Base-by-base conservation (phyloP, 1,140 invertebrate genomes). In the Solen grandis region DNA sequence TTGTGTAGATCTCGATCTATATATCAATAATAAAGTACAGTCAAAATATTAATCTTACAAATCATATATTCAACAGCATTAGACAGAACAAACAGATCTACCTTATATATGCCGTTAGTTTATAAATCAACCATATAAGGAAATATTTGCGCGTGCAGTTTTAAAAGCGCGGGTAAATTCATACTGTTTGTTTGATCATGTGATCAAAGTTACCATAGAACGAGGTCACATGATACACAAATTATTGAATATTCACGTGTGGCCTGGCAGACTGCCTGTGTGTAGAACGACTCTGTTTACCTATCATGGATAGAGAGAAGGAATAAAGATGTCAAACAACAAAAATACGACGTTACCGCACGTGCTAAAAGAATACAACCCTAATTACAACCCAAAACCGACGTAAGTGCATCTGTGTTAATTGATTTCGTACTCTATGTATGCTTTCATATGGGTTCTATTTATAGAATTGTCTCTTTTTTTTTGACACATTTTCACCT, bases 101-200 rank as follows among this genome's bases (percentile, higher is more conserved):
- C 16, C 41, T 35, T 5, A 63, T 5, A 36, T 36, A n/a, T 36
- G n/a, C 41, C 60, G 33, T 59, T 31, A 31, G 25, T 2, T 31
- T 31, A 25, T 13, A 59, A 55, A 31, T 60, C 35, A n/a, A 60
- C 25, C 29, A 35, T 62, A 35, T 19, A 25, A 35, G 62, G 62
- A 41, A 66, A 41, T n/a, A n/a, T n/a, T n/a, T n/a, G n/a, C n/a
- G n/a, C n/a, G n/a, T n/a, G n/a, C n/a, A n/a, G n/a, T n/a, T n/a
- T n/a, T n/a, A n/a, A n/a, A n/a, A n/a, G n/a, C n/a, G n/a, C n/a
- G n/a, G n/a, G n/a, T n/a, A n/a, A n/a, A n/a, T n/a, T n/a, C n/a
- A n/a, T n/a, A n/a, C n/a, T 2, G 35, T 70, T 33, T 70, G 68
- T 70, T 70, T 70, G 68, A 14, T 70, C 68, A 70, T 19, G 25